Base-by-base conservation (phyloP, 1,140 invertebrate species). In the Frieseomelitta varia region DNA sequence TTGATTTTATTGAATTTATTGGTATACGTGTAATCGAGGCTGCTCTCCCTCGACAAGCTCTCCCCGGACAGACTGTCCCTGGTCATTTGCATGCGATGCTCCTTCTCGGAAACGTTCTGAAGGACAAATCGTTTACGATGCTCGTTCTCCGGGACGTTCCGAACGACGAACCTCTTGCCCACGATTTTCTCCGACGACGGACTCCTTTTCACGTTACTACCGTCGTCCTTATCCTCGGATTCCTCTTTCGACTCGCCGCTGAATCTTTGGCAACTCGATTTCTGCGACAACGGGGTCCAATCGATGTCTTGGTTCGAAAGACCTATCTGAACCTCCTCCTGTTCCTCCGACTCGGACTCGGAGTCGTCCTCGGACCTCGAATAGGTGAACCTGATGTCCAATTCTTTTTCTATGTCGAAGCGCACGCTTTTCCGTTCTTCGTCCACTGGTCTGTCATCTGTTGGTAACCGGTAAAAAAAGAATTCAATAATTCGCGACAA, bases 401-500 rank as follows among this genome's bases (percentile, higher is more conserved):
- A 92, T 81, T 93, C 89, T 84, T 88, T 93, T 58, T 96, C 95
- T 61, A 96, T 91, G 92, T 96, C 96, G 84, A 97, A 97, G 10
- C 96, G 95, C 4, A 97, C 96, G 88, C 97, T 97, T 90, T 97
- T 97, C 61, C 96, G 96, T 87, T 97, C 97, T 68, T 97, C 97
- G 67, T 97, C 96, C 75, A 95, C 94, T 78, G 93, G 92, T 88
- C 91, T 92, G 82, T 95, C 93, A 72, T 95, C 95, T 94, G 85
- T 21, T 4, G 2, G 34, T 1, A 68, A 81, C 56, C 0, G 17
- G 61, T 56, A 0, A 11, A 47, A 55, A 79, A 30, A 30, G 1
- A 30, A n/a, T 47, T 65, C 21, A 56, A 47, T 14, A 30, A 21
- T 24, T 8, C 24, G 24, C 8, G 34, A 10, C 17, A 17, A 81